phyloP scores from a whole-genome alignment of 2,113 vertebrate genomes.

The Cebidichthys violaceus region DNA sequence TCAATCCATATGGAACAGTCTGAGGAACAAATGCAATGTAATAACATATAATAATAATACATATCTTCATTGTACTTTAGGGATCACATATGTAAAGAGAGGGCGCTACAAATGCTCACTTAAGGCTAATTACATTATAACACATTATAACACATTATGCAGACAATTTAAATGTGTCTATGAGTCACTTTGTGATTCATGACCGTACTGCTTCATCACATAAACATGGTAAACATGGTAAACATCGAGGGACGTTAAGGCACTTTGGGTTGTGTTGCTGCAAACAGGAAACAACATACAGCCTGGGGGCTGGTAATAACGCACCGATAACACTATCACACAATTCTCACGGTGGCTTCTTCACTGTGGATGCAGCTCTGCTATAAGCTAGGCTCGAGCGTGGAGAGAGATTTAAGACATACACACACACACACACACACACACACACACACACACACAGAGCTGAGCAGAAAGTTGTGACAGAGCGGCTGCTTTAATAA shows the following conservation, averaged over 20 bases:
- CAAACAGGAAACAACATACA: constrained; percentile 13
- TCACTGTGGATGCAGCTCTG: constrained; percentile 6
- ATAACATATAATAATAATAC: not conserved
- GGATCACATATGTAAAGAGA: not conserved
- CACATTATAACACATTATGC: not conserved
- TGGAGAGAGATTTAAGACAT: constrained; percentile 1
- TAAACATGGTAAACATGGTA: not conserved
- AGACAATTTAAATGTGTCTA: constrained; percentile 19
- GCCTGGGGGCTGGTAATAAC: constrained; percentile 28
- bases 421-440: constrained; percentile 19
- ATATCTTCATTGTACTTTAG: not conserved
- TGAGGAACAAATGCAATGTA: not conserved
- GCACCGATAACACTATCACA: constrained; percentile 7
- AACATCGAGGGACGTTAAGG: constrained; percentile 38
- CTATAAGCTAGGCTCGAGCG: constrained; percentile 1
- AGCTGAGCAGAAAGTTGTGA: constrained; percentile 19
- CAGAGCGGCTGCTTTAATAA: constrained; percentile 65
- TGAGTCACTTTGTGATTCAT: constrained; percentile 25
- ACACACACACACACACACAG: constrained; percentile 3
- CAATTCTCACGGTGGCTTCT: constrained; percentile 2
- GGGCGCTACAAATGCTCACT: not conserved
- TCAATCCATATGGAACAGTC: not conserved
- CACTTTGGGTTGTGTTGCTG: constrained; percentile 35
- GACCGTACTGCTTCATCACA: constrained; percentile 21
- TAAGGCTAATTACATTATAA: not conserved